Percentiles rank a stretch among this genome's conserved stretches.
Conservation (phyloP, 2,797 vertebrate genomes). For the Aselliscus stoliczkanus region DNA sequence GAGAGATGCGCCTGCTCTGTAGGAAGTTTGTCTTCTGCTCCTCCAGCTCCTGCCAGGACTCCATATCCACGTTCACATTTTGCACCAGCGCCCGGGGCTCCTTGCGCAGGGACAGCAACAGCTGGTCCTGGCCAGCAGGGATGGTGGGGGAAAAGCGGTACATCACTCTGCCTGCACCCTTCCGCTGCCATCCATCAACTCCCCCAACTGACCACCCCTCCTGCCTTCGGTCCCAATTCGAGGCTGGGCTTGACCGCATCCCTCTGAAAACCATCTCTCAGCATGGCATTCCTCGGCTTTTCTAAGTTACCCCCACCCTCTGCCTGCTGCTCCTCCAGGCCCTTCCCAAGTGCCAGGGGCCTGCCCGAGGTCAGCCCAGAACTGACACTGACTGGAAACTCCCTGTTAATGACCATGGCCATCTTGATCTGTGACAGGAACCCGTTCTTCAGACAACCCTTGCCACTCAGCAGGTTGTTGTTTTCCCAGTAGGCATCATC, state of each 20-base stretch:
- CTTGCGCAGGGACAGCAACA: conserved; percentile 19
- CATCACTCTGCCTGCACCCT: background rate
- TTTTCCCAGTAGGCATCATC: conserved; percentile 68
- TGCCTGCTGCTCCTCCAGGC: background rate
- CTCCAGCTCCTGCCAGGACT: background rate
- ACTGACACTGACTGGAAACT: conserved; percentile 79
- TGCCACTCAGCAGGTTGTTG: background rate
- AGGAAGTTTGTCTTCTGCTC: background rate
- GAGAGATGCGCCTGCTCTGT: background rate
- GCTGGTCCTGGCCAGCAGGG: conserved; percentile 31
- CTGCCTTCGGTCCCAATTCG: background rate
- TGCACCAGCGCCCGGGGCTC: background rate
- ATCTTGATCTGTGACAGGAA: background rate
- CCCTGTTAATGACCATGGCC: conserved; percentile 80
- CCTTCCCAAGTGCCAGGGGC: background rate
- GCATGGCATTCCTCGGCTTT: background rate
- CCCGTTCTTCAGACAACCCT: background rate
- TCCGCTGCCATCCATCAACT: fast-evolving
- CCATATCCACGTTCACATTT: background rate
- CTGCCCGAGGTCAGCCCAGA: fast-evolving
- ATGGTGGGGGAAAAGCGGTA: fast-evolving
- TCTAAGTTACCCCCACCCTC: background rate
- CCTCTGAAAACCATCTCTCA: background rate
- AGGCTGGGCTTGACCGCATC: background rate
- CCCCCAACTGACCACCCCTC: background rate